Base-by-base conservation (phyloP, 2,797 vertebrate genomes). In the Sebastes wilsoni region DNA sequence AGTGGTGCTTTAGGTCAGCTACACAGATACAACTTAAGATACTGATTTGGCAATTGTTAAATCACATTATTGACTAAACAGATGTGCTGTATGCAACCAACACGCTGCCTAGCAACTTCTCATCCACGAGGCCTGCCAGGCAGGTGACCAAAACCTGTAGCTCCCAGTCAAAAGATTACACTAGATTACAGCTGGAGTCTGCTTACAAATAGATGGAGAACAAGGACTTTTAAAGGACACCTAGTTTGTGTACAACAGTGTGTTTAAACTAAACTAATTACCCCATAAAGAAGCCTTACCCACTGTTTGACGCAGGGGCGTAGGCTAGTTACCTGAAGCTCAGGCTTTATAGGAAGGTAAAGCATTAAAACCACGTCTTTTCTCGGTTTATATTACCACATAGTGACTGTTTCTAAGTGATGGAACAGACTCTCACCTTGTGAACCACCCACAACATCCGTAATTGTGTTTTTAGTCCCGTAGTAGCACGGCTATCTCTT, bases 221-320 rank as follows among this genome's bases (percentile, higher is more conserved):
- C 20, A 66, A n/a, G 2, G n/a, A 7, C 2, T 1, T 0, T 38
- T 38, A 38, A 38, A 38, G 36, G 36, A 38, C 36, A 14, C 4
- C 27, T 32, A 1, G 2, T 56, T 49, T 27, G 2, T 7, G 7
- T 27, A 0, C 8, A 13, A 30, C 16, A 23, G 1, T 3, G 27
- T 16, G 13, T 32, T 49, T 55, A 30, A 25, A 20, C 67, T 30
- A 8, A 34, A 52, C 2, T 8, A 61, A 54, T 4, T 30, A n/a
- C 65, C 36, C 4, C 14, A 62, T 14, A 64, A 28, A 71, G 30
- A 59, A 86, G 64, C 66, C 70, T 71, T 75, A 66, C 78, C 82
- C 77, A 73, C 84, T 83, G 25, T 74, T 78, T 82, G 82, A 74
- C 85, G 86, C 89, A 94, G 90, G 93, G 94, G 92, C 93, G 93